Conservation (phyloP, 1,140 invertebrate genomes). For the Leptinotarsa defecta region DNA sequence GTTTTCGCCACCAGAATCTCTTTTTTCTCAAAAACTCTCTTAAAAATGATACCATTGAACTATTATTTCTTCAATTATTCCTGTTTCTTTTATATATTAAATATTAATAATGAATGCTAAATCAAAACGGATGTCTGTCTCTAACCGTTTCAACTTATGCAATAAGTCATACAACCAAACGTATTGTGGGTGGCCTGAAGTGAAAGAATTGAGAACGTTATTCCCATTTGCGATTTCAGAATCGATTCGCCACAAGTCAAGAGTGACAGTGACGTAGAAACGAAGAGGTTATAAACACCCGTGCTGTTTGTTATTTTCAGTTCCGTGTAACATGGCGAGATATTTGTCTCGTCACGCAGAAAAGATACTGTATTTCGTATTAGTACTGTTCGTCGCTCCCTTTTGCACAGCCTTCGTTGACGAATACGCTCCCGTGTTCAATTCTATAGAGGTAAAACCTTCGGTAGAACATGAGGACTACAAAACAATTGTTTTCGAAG, state of each 20-base stretch:
- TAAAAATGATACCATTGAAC: no score
- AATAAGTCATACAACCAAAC: no score
- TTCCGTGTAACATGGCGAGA: conserved; percentile 50
- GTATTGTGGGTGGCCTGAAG: no score
- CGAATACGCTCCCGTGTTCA: conserved; percentile 37
- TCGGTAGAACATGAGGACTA: conserved; percentile 40
- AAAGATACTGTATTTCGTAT: conserved; percentile 35
- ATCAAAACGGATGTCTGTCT: no score
- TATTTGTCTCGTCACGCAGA: conserved; percentile 40
- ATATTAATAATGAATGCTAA: no score
- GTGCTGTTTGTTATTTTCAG: conserved; percentile 43
- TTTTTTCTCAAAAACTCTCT: no score
- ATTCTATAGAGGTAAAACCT: conserved; percentile 31
- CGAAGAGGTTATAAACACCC: conserved; percentile 38
- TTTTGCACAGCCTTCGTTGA: conserved; percentile 11
- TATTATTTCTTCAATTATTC: no score
- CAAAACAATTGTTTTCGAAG: conserved; percentile 45
- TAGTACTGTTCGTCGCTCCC: conserved; percentile 25
- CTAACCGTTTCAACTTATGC: no score
- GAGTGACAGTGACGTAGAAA: conserved; percentile 21
- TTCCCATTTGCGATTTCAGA: neutral
- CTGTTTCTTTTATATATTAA: no score
- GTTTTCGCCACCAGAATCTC: no score
- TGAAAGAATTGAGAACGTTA: no score
- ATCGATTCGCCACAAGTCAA: neutral